phyloP scores from a whole-genome alignment of 2,888 invertebrate genomes.

The Sphaeridia pumilis region DNA sequence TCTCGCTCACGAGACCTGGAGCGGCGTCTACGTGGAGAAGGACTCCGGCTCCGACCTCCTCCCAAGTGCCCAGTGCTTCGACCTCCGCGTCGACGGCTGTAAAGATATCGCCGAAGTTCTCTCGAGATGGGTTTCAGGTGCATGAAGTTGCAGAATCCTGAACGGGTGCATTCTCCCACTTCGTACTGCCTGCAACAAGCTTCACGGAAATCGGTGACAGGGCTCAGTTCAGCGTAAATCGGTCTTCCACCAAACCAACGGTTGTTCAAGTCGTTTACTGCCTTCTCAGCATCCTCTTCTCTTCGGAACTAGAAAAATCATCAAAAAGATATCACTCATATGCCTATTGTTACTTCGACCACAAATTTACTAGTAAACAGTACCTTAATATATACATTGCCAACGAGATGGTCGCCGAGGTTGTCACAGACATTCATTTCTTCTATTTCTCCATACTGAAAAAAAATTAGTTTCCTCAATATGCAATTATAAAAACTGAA shows the following conservation, averaged over 20 bases:
- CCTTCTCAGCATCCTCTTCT: conserved; percentile 97
- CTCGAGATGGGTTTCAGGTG: conserved; percentile 96
- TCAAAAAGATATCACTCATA: no score
- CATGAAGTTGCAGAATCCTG: conserved; percentile 99
- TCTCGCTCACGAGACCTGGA: conserved; percentile 18
- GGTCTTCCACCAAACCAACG: conserved; percentile 98
- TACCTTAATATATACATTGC: conserved; percentile 98
- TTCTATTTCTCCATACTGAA: conserved; percentile 91
- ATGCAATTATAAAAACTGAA: no score
- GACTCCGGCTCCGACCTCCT: conserved; percentile 22
- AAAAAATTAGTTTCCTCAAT: no score
- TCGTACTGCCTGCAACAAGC: conserved; percentile 99
- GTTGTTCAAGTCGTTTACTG: conserved; percentile 92
- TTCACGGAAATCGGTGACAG: conserved; percentile 98
- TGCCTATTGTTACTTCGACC: no score
- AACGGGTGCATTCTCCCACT: conserved; percentile 96
- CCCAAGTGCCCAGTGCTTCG: conserved; percentile 26
- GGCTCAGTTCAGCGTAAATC: conserved; percentile 94
- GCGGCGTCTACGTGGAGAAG: conserved; percentile 21
- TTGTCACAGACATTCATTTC: conserved; percentile 99
- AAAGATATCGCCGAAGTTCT: conserved; percentile 68
- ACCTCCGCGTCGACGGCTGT: conserved; percentile 40
- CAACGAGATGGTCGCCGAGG: conserved; percentile 93
- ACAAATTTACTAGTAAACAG: no score
- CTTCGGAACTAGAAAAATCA: conserved; percentile 81